Percentiles rank a stretch among this genome's conserved stretches.
These are phyloP conservation scores for Edolisoma coerulescens DNA, from an alignment of 2,113 vertebrate species.

Conservation along the genomic window DNA sequence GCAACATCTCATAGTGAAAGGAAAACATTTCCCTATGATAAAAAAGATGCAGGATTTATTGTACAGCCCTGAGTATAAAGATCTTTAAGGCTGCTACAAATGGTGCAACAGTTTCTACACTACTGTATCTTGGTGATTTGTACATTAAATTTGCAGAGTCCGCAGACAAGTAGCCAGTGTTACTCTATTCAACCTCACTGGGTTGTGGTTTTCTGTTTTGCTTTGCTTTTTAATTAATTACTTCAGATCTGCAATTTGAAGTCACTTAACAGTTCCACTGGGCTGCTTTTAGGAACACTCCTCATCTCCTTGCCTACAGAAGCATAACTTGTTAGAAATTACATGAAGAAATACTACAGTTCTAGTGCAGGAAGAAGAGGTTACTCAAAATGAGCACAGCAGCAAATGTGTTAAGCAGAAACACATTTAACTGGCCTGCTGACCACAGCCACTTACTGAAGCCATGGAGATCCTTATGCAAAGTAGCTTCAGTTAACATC, in stretches of 20 bases:
- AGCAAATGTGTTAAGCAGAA: neutral
- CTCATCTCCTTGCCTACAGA: neutral
- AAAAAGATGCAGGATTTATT: neutral
- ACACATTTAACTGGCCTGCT: neutral
- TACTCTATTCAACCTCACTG: neutral
- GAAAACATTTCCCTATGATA: neutral
- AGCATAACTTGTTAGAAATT: neutral
- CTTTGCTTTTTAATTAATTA: neutral
- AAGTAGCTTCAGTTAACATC: neutral
- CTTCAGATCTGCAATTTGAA: neutral
- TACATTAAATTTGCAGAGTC: neutral
- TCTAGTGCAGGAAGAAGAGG: neutral
- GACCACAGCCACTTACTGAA: neutral
- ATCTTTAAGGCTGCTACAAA: neutral
- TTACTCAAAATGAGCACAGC: neutral
- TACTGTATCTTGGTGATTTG: accelerated
- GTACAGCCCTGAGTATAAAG: neutral
- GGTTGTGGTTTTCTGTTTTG: neutral
- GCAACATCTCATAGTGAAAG: neutral
- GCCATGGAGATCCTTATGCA: neutral
- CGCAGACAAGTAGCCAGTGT: neutral
- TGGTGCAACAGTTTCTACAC: neutral
- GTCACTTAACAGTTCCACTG: neutral
- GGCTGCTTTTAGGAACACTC: neutral
- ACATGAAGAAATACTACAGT: neutral